Base-by-base conservation (phyloP, 2,888 invertebrate species). In the Caenorhabditis wallacei region DNA sequence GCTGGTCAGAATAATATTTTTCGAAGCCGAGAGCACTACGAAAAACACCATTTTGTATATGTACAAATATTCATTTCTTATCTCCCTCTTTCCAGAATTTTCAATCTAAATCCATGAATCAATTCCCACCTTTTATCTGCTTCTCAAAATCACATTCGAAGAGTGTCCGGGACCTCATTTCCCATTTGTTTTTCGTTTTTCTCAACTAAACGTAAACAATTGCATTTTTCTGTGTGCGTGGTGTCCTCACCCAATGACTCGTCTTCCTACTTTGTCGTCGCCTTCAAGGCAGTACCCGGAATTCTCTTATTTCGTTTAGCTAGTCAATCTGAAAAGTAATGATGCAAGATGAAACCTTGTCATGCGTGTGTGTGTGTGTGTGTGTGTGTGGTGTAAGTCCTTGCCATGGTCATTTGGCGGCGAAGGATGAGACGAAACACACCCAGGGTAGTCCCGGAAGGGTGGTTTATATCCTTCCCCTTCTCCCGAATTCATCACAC, bases 271-370 rank as follows among this genome's bases (percentile, higher is more conserved):
- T 70, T 72, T 54, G 63, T 70, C 35, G 46, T 57, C 57, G 40
- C 53, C 66, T 37, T 24, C n/a, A 24, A 16, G 20, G 26, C 37
- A 40, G 48, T 53, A 61, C 54, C 66, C 59, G 51, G 22, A 76
- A 76, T 78, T 78, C 78, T 78, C 78, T 78, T 78, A 69, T 78
- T 78, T 70, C 78, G 78, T 78, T 78, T 78, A 78, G 78, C 69
- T 63, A 69, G 78, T 78, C 78, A 78, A 78, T 78, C 78, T 78
- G 78, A 70, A 76, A 78, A 78, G 78, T 69, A 69, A 69, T 78
- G 78, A 78, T 78, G 78, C 78, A 78, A 78, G 78, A 78, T 78
- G 78, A 78, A 78, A 78, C 78, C 61, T 78, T 78, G 69, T 78
- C 78, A 78, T 78, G 78, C 78, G 69, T 78, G 40, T 66, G 53